A percentile compares a stretch with the other conserved stretches of the same genome.
These are phyloP conservation scores for Coranthus polyacanthus DNA, from an alignment of 2,797 vertebrate species.

Conservation along the genomic window DNA sequence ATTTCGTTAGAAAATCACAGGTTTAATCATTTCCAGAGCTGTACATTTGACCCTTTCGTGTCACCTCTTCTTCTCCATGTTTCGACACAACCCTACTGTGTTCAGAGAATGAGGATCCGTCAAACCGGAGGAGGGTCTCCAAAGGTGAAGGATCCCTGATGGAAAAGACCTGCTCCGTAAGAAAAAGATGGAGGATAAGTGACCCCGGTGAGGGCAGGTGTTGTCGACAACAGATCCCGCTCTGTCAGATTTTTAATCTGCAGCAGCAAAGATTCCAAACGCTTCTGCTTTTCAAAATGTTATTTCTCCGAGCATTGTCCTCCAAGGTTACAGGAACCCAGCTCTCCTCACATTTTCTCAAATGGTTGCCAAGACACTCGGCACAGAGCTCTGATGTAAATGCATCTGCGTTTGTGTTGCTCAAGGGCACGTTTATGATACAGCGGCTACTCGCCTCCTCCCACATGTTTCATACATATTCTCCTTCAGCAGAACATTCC, in stretches of 20 bases:
- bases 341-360: too few species aligned
- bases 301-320: constrained; percentile 1
- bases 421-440: constrained; percentile 51
- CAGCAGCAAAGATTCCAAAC: not conserved
- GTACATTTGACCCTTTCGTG: too few species aligned
- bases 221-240: not conserved
- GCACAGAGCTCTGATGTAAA: too few species aligned
- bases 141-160: not conserved
- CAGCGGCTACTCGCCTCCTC: constrained; percentile 37
- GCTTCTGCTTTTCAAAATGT: constrained; percentile 23
- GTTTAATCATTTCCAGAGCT: too few species aligned
- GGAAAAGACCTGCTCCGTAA: constrained; percentile 2
- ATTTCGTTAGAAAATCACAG: too few species aligned
- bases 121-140: not conserved
- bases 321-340: constrained; percentile 19
- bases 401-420: constrained; percentile 46
- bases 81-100: too few species aligned
- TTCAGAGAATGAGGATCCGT: too few species aligned
- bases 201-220: not conserved
- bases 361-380: too few species aligned
- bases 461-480: constrained; percentile 47
- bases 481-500: constrained; percentile 20
- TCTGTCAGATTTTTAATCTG: constrained; percentile 6
- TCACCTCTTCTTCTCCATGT: too few species aligned
- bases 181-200: constrained; percentile 3